Conservation (phyloP, 2,113 vertebrate species). For the Callipepla squamata region DNA sequence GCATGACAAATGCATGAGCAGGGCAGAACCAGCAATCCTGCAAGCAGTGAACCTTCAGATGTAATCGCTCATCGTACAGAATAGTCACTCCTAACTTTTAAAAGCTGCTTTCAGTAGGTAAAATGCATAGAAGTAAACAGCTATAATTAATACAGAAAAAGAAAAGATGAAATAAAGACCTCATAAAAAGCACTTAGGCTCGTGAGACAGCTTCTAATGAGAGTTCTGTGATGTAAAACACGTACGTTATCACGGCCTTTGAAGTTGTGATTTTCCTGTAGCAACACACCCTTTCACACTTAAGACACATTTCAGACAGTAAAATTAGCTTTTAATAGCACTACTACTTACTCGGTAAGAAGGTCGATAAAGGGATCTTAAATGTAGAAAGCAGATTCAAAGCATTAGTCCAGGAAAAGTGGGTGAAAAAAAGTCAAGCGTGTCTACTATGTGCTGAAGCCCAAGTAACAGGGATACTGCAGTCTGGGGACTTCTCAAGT, state of each 20-base stretch:
- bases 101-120: neutral
- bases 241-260: neutral
- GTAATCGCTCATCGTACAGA: neutral
- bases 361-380: neutral
- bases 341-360: neutral
- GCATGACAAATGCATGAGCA: neutral
- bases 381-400: neutral
- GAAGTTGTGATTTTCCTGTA: neutral
- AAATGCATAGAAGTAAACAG: neutral
- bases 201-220: neutral
- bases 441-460: neutral
- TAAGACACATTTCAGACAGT: neutral
- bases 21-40: neutral
- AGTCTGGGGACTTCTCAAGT: neutral
- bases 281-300: neutral
- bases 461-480: neutral
- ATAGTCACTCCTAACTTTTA: neutral
- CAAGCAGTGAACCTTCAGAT: neutral
- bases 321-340: neutral
- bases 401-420: neutral
- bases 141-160: neutral
- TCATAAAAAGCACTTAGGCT: neutral
- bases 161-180: neutral
- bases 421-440: neutral
- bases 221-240: neutral